Base-by-base conservation (phyloP, 1,140 invertebrate species). In the Maconellicoccus hirsutus region DNA sequence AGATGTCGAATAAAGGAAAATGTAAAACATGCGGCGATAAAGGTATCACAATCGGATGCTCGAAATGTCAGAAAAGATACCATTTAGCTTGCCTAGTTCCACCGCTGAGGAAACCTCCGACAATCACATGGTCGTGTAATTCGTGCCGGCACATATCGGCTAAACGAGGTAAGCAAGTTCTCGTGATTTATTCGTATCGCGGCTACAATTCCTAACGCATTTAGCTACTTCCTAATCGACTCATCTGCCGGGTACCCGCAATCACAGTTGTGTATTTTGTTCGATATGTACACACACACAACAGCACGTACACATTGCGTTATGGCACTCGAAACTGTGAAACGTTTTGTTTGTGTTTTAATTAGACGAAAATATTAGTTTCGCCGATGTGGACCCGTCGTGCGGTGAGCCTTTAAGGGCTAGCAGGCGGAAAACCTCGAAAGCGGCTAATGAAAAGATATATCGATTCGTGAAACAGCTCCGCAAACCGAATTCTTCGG, bases 11-110 rank as follows among this genome's bases (percentile, higher is more conserved):
- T 19, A 52, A 52, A 52, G 42, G 42, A 4, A 52, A 52, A 1
- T 85, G 83, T 74, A 76, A 79, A 73, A 75, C 76, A 3, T 85
- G 83, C 77, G 76, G 76, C 14, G 75, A 77, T 61, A 77, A 76
- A 73, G 86, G 86, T 4, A 81, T 83, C 71, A 76, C 87, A 10
- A 79, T 87, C 19, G 78, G 75, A 1, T 88, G 87, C 74, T 84
- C 85, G 59, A 80, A 78, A 7, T 88, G 86, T 77, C 75, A 81
- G 0, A 78, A 77, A 27, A 76, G 77, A 70, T 86, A 81, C 75
- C 86, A 88, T 75, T 76, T 84, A 19, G 81, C 83, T 70, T 88
- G 86, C 75, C 76, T 84, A 19, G 80, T 82, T 70, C 86, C 86
- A 21, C 84, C 85, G 0, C 73, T 87, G 16, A 77, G 80, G 59